A percentile compares a stretch with the other conserved stretches of the same genome.
These are phyloP conservation scores for Furcula furcula DNA, from an alignment of 2,888 invertebrate species.

Conservation along the genomic window DNA sequence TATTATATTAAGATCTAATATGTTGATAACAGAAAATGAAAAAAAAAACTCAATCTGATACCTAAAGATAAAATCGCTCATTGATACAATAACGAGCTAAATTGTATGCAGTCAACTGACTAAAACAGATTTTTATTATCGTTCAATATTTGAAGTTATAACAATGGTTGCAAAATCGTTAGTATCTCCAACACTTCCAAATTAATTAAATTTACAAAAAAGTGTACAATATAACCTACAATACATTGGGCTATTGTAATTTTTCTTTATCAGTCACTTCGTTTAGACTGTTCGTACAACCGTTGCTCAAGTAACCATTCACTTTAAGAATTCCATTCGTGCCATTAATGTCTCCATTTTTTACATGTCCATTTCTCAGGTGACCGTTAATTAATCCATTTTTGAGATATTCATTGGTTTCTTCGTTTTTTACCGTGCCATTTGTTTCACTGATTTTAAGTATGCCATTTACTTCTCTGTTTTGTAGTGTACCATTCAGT, in stretches of 20 bases:
- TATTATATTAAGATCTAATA: too few relatives aligned
- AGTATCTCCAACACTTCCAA: slow-evolving; percentile 15
- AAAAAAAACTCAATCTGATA: too few relatives aligned
- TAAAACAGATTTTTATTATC: too few relatives aligned
- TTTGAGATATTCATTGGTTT: slow-evolving; percentile 11
- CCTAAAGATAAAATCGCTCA: too few relatives aligned
- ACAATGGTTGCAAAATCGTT: neutral
- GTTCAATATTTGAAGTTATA: too few relatives aligned
- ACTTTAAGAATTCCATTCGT: slow-evolving; percentile 10
- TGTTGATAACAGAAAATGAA: too few relatives aligned
- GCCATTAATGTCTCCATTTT: slow-evolving; percentile 12
- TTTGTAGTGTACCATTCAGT: slow-evolving; percentile 11
- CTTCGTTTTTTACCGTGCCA: slow-evolving; percentile 13
- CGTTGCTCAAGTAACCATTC: slow-evolving; percentile 41
- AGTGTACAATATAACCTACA: slow-evolving; percentile 23
- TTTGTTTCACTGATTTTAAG: slow-evolving; percentile 8
- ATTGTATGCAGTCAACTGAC: too few relatives aligned
- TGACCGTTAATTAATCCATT: slow-evolving; percentile 33
- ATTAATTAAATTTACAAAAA: slow-evolving; percentile 21
- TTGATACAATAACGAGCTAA: too few relatives aligned
- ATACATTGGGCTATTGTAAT: slow-evolving; percentile 49
- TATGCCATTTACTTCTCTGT: slow-evolving; percentile 9
- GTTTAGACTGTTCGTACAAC: slow-evolving; percentile 46
- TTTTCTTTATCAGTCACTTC: slow-evolving; percentile 57
- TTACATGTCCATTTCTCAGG: slow-evolving; percentile 17